Conservation (phyloP, 2,113 vertebrate genomes). For the Chionomys nivalis region DNA sequence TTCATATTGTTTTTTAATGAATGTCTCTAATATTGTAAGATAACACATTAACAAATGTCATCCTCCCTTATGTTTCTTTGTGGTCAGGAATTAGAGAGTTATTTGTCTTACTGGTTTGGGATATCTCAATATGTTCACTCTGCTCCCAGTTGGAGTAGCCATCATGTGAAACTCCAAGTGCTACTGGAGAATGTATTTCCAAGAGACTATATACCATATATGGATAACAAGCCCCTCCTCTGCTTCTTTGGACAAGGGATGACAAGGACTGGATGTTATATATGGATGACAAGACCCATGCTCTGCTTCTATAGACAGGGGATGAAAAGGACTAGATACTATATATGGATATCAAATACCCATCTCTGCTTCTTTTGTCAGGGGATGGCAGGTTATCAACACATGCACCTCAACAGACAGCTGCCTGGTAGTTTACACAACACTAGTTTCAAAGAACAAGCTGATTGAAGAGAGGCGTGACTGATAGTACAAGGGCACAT, state of each 20-base stretch:
- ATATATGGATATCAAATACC: too few species aligned
- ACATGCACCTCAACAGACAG: neutral
- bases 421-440: too few species aligned
- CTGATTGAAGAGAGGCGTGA: neutral
- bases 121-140: neutral
- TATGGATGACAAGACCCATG: too few species aligned
- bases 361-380: too few species aligned
- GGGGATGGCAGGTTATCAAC: neutral
- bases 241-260: too few species aligned
- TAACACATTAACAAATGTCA: neutral
- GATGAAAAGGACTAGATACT: too few species aligned
- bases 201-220: neutral
- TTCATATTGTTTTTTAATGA: neutral
- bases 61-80: neutral
- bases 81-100: neutral
- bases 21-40: neutral
- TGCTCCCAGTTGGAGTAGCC: too few species aligned
- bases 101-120: neutral
- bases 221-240: too few species aligned
- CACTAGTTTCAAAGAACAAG: too few species aligned
- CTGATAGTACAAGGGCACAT: accelerated
- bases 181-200: neutral
- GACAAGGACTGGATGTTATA: too few species aligned
- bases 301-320: too few species aligned
- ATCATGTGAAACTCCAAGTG: neutral